Conservation (phyloP, 2,797 vertebrate genomes). For the Lindbergichthys nudifrons region DNA sequence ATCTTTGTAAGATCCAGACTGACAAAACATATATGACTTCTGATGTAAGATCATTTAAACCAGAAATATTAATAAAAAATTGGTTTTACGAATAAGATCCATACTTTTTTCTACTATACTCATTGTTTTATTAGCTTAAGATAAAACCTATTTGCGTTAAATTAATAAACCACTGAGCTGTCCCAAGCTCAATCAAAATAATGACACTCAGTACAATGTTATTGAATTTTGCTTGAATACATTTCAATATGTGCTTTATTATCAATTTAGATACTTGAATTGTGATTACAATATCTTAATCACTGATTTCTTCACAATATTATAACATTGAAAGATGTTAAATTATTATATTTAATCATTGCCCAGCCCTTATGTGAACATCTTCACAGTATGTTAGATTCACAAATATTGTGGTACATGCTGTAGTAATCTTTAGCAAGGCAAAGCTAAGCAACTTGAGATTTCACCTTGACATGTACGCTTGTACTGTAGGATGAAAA, state of each 20-base stretch:
- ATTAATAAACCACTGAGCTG: not conserved
- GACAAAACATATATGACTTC: slow-evolving; percentile 15
- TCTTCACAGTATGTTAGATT: not conserved
- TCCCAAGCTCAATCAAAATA: not conserved
- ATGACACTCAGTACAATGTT: not conserved
- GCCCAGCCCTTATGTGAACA: not conserved
- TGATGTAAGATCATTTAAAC: slow-evolving; percentile 11
- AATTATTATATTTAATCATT: no score
- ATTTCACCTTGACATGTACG: slow-evolving; percentile 20
- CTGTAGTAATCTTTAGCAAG: not conserved
- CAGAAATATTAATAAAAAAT: slow-evolving; percentile 10
- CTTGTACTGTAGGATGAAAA: slow-evolving; percentile 5
- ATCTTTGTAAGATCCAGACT: slow-evolving; percentile 10
- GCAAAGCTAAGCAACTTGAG: not conserved
- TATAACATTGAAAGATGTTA: no score
- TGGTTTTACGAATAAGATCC: not conserved
- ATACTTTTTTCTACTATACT: no score
- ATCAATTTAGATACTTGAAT: no score
- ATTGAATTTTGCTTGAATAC: no score
- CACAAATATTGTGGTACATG: not conserved
- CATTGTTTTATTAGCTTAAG: not conserved
- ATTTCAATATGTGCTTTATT: no score
- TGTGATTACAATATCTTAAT: no score
- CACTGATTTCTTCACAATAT: no score
- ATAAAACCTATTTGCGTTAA: not conserved